Base-by-base conservation (phyloP, 2,888 invertebrate species). In the Polymixis flavicincta region DNA sequence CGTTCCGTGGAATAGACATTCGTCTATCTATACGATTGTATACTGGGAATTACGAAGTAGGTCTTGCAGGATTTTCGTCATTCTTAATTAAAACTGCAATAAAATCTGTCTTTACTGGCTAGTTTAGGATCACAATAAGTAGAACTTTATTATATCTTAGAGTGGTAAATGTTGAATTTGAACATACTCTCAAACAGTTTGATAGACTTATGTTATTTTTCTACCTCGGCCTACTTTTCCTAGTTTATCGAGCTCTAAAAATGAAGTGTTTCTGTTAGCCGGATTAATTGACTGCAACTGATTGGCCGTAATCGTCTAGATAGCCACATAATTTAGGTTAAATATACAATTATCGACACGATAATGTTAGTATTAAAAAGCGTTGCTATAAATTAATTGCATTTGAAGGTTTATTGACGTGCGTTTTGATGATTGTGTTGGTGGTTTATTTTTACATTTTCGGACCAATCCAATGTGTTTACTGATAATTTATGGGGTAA, bases 261-360 rank as follows among this genome's bases (percentile, higher is more conserved):
- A 8, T 64, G 17, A 50, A 73, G 59, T 3, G 9, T 42, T 65
- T 55, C 13, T 66, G 54, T 66, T 60, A 54, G 42, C 2, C 22
- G 42, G 50, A 66, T 78, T 66, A 74, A 78, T 80, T 80, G 74
- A 25, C 74, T 74, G 80, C 22, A 80, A 80, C 74, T 61, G 65
- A 80, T 78, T 78, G 74, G 54, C 28, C 7, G 59, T 60, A 78
- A 78, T 80, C 60, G 11, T n/a, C 65, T 45, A 14, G 54, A 42
- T 32, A 48, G 25, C 48, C 60, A 60, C 65, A 54, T 74, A 9
- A 78, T 65, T 74, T 74, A 52, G 73, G 57, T 72, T 77, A 73
- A 79, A 73, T 77, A 59, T 37, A 73, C 73, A 79, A 77, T 77
- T 45, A 77, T 77, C 25, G 45, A n/a, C 52, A 64, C 57, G 63